A percentile compares a stretch with the other conserved stretches of the same genome.
Evolutionary conservation across 2,888 invertebrate genomes (phyloP).

Genomic region (Geophilus truncorum): DNA sequence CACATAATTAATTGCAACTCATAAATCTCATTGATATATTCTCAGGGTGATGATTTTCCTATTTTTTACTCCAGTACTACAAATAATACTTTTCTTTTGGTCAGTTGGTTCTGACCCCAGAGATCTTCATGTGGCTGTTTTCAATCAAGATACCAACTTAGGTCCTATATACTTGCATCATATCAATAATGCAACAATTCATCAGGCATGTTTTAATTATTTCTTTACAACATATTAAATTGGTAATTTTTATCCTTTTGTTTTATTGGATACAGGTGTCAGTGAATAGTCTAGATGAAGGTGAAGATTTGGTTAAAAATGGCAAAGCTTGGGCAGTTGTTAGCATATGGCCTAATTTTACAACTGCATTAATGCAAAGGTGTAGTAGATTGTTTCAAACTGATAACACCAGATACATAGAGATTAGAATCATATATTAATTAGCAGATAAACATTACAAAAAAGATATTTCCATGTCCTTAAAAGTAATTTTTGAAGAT

Average conservation of each 20-base stretch:
- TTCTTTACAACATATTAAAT: too few relatives aligned
- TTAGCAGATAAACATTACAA: too few relatives aligned
- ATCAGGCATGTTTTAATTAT: too few relatives aligned
- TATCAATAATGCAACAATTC: not conserved
- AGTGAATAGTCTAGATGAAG: not conserved
- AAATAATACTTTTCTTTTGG: constrained; percentile 36
- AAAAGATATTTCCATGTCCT: too few relatives aligned
- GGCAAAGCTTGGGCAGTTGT: not conserved
- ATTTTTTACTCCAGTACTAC: constrained; percentile 34
- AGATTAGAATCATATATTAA: too few relatives aligned
- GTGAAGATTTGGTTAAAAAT: not conserved
- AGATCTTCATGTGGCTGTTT: constrained; percentile 35
- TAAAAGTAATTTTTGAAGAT: too few relatives aligned
- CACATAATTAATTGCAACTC: too few relatives aligned
- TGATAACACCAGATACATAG: too few relatives aligned
- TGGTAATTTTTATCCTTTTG: too few relatives aligned
- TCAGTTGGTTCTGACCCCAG: constrained; percentile 36
- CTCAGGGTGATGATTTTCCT: not conserved
- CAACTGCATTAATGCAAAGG: not conserved
- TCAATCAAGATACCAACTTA: constrained; percentile 31
- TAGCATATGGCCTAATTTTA: not conserved
- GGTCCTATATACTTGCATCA: not conserved
- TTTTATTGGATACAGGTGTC: too few relatives aligned
- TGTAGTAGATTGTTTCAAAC: too few relatives aligned
- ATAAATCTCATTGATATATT: too few relatives aligned